Evolutionary conservation across 2,797 vertebrate genomes (phyloP), one percentile per base, ranked within the genome.

Genomic region (Mormyrops boulengeri): DNA sequence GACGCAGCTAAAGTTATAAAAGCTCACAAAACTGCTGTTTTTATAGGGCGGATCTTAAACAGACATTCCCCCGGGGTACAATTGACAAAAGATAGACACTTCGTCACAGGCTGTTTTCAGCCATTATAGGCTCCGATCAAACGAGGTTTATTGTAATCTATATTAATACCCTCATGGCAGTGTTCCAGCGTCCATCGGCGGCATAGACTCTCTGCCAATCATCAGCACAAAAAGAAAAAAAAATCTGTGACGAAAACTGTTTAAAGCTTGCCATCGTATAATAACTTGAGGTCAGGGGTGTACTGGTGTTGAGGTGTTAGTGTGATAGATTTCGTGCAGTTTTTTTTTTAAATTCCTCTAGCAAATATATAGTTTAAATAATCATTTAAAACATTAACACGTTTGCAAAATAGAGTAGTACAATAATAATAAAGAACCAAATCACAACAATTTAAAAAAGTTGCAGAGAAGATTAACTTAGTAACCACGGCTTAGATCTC

Each of bases 81-180:
- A 96, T 94, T 95, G 94, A 94, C 94, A 94, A 94, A 88, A 94
- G 95, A 92, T 93, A 91, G 94, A 93, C 95, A 92, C 94, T 96
- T 96, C 94, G 96, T 96, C 96, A 96, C 96, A 96, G 95, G 95
- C 95, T 95, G 96, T 96, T 96, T 96, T 95, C 95, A 77, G 92
- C 93, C 94, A 95, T 96, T 96, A 95, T 96, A 95, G 95, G 94
- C 92, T 92, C 93, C 93, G 95, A 96, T 96, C 95, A 96, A 96
- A 97, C 94, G 93, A 66, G 93, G 92, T 91, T 94, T 94, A 93
- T 93, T 95, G 95, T 95, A 93, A 96, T 96, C 95, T 94, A 93
- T 95, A 95, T 96, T 95, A 94, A 95, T 95, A 94, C 93, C 94
- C 94, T 95, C 95, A 95, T 95, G 95, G 94, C 89, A 94, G 93